Conservation (phyloP, 2,797 vertebrate species). For the Diplodus puntazzo region DNA sequence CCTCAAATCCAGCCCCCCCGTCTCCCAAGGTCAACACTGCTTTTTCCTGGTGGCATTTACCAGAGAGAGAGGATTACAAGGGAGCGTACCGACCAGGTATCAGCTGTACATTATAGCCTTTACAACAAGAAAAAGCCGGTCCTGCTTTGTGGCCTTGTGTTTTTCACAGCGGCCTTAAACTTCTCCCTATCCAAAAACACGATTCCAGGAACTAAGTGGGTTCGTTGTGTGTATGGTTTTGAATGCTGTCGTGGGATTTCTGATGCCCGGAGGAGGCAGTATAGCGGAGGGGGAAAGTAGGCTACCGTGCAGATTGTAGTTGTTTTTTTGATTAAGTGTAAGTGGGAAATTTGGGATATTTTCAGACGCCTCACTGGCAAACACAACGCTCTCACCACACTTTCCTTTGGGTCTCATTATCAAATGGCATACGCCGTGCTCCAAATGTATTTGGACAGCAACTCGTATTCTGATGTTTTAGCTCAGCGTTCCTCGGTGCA, state of each 20-base stretch:
- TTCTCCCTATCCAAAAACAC: slow-evolving; percentile 48
- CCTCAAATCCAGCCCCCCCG: slow-evolving; percentile 61
- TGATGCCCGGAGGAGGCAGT: slow-evolving; percentile 57
- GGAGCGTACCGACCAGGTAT: slow-evolving; percentile 54
- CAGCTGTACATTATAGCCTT: slow-evolving; percentile 52
- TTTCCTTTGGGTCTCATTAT: slow-evolving; percentile 74
- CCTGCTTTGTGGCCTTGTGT: slow-evolving; percentile 54
- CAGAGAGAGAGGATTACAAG: slow-evolving; percentile 70
- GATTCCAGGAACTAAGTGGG: slow-evolving; percentile 71
- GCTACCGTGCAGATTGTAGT: slow-evolving; percentile 46
- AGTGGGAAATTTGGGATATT: slow-evolving; percentile 61
- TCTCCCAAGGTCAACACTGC: slow-evolving; percentile 76
- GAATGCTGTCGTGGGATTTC: slow-evolving; percentile 69
- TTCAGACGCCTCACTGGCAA: slow-evolving; percentile 63
- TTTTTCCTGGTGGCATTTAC: slow-evolving; percentile 74
- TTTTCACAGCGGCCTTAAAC: slow-evolving; percentile 39
- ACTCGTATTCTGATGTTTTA: slow-evolving; percentile 47
- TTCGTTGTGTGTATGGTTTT: slow-evolving; percentile 64
- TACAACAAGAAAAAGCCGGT: slow-evolving; percentile 26
- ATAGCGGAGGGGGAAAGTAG: slow-evolving; percentile 55
- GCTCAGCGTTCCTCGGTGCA: slow-evolving; percentile 1
- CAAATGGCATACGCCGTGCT: slow-evolving; percentile 44
- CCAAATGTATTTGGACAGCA: slow-evolving; percentile 63
- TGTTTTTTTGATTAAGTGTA: slow-evolving; percentile 51
- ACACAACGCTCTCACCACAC: slow-evolving; percentile 50